These are phyloP conservation scores for Eleginops maclovinus DNA, from an alignment of 2,113 vertebrate species.

Conservation along the genomic window DNA sequence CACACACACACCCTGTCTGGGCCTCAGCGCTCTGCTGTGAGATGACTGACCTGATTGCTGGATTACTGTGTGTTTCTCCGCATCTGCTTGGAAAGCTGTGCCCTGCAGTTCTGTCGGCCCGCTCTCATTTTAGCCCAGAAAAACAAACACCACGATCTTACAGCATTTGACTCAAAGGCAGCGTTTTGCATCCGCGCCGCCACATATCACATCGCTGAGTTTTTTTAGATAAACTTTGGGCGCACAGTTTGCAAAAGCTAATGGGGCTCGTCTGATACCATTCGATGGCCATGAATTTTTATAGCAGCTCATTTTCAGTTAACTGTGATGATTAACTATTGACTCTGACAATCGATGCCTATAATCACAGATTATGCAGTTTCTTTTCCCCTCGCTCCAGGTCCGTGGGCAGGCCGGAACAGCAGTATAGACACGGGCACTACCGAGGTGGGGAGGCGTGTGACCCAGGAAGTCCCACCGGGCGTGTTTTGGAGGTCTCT, in stretches of 20 bases:
- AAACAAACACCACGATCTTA: conserved; percentile 42
- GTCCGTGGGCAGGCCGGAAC: conserved; percentile 90
- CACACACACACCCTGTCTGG: conserved; percentile 40
- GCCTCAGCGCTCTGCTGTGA: conserved; percentile 47
- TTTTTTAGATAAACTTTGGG: conserved; percentile 23
- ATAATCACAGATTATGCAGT: conserved; percentile 73
- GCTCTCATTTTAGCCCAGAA: conserved; percentile 42
- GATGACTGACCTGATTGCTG: conserved; percentile 76
- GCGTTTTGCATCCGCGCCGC: conserved; percentile 25
- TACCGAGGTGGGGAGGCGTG: conserved; percentile 93
- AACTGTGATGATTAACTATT: conserved; percentile 66
- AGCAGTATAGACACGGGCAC: conserved; percentile 97
- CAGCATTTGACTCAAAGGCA: conserved; percentile 24
- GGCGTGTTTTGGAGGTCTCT: conserved; percentile 97
- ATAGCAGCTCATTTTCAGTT: conserved; percentile 42
- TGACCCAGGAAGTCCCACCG: conserved; percentile 94
- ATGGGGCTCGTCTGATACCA: conserved; percentile 35
- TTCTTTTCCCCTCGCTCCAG: conserved; percentile 80
- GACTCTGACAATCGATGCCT: conserved; percentile 54
- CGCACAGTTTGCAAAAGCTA: conserved; percentile 47
- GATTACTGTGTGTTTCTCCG: conserved; percentile 46
- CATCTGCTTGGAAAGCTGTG: conserved; percentile 35
- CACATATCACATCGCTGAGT: conserved; percentile 7
- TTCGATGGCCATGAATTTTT: conserved; percentile 47
- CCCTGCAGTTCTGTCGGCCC: conserved; percentile 52